phyloP scores from a whole-genome alignment of 1,140 invertebrate genomes.

The Megathymus violae region DNA sequence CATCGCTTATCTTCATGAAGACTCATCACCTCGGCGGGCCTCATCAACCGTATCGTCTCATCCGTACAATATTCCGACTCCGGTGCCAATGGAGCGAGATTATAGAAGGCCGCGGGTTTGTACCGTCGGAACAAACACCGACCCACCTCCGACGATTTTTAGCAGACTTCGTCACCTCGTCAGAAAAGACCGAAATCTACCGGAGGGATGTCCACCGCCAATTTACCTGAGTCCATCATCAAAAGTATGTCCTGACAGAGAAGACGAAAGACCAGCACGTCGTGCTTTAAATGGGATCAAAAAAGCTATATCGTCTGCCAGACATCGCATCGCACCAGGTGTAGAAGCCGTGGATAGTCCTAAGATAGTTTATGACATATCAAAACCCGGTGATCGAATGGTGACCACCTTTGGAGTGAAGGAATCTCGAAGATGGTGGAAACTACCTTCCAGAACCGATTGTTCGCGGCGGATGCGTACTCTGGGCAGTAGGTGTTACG shows the following conservation, averaged over 20 bases:
- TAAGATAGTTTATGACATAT: slow-evolving; percentile 70
- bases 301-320: slow-evolving; percentile 63
- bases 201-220: slow-evolving; percentile 48
- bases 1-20: slow-evolving; percentile 69
- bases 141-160: slow-evolving; percentile 60
- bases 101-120: slow-evolving; percentile 54
- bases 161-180: slow-evolving; percentile 46
- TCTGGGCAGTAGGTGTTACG: slow-evolving; percentile 51
- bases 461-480: slow-evolving; percentile 55
- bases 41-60: slow-evolving; percentile 48
- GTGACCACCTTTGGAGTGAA: slow-evolving; percentile 66
- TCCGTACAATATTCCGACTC: slow-evolving; percentile 51
- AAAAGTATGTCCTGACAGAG: slow-evolving; percentile 34
- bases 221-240: slow-evolving; percentile 35
- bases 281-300: slow-evolving; percentile 60
- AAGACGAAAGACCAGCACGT: slow-evolving; percentile 53
- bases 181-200: slow-evolving; percentile 35
- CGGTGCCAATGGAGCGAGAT: slow-evolving; percentile 49
- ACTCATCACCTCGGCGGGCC: slow-evolving; percentile 55
- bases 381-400: slow-evolving; percentile 74
- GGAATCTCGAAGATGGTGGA: slow-evolving; percentile 58
- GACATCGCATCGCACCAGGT: slow-evolving; percentile 66
- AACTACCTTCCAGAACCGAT: slow-evolving; percentile 52
- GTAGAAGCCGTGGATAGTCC: slow-evolving; percentile 66
- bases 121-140: slow-evolving; percentile 75